Percentiles rank a stretch among this genome's conserved stretches.
Evolutionary conservation across 2,797 vertebrate genomes (phyloP).

Genomic region (Intellagama lesueurii): DNA sequence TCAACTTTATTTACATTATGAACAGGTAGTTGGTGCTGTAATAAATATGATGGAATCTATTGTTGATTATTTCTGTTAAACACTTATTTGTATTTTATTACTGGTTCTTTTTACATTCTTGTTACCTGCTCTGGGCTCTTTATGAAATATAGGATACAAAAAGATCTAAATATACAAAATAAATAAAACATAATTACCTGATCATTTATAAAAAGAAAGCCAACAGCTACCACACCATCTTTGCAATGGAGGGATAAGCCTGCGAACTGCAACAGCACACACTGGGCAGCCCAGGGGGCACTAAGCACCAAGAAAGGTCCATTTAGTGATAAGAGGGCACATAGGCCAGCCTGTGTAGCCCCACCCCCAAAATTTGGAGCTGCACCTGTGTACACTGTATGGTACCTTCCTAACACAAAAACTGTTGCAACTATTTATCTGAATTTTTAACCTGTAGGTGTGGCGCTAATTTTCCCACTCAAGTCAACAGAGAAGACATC

Average conservation of each 20-base stretch:
- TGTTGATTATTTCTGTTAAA: background rate
- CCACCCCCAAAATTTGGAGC: background rate
- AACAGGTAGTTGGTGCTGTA: background rate
- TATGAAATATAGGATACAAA: background rate
- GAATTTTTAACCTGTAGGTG: background rate
- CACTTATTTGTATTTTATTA: background rate
- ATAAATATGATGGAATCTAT: background rate
- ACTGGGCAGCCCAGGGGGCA: background rate
- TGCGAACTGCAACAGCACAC: background rate
- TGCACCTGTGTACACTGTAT: background rate
- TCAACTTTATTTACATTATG: background rate
- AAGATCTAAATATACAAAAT: too few species aligned
- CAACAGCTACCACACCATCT: background rate
- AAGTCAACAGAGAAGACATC: background rate
- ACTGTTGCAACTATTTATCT: background rate
- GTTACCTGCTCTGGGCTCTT: background rate
- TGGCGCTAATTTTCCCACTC: background rate
- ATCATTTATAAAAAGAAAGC: too few species aligned
- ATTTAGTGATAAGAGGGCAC: background rate
- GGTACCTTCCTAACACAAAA: background rate
- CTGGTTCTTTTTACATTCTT: background rate
- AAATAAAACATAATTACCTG: too few species aligned
- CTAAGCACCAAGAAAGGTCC: background rate
- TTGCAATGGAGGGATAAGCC: background rate
- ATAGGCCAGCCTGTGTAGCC: background rate